phyloP scores from a whole-genome alignment of 2,113 vertebrate species.

The Neolamprologus fasciatus region DNA sequence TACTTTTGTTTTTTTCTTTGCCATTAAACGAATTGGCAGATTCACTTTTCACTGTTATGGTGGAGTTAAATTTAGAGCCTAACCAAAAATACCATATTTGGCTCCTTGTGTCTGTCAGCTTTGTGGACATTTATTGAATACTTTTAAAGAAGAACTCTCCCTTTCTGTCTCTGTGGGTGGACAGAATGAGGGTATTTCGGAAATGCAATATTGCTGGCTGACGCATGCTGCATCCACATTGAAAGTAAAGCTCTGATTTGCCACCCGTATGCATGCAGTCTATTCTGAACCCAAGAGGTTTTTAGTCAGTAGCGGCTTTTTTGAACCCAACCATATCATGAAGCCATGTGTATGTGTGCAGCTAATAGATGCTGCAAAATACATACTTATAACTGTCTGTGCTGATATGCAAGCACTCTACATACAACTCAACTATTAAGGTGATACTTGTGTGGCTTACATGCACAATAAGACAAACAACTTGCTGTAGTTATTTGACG shows the following conservation, averaged over 20 bases:
- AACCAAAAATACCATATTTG: conserved; percentile 18
- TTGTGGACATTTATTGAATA: conserved; percentile 14
- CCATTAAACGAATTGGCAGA: background rate
- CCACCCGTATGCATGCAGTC: background rate
- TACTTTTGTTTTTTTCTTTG: background rate
- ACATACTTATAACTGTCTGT: background rate
- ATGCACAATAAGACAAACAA: background rate
- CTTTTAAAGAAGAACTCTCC: background rate
- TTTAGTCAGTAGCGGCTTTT: background rate
- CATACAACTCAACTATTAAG: background rate
- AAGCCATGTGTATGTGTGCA: background rate
- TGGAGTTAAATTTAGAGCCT: background rate
- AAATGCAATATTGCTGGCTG: background rate
- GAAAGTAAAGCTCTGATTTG: background rate
- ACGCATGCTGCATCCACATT: background rate
- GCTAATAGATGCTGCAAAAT: background rate
- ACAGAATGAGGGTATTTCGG: conserved; percentile 14
- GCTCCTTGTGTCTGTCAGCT: background rate
- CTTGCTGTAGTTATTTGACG: background rate
- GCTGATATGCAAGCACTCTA: background rate
- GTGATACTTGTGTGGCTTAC: background rate
- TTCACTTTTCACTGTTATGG: background rate
- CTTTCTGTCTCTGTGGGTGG: background rate
- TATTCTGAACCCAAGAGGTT: background rate
- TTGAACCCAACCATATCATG: background rate